phyloP scores from a whole-genome alignment of 2,888 invertebrate species.

The Pseudolycoriella hygida region DNA sequence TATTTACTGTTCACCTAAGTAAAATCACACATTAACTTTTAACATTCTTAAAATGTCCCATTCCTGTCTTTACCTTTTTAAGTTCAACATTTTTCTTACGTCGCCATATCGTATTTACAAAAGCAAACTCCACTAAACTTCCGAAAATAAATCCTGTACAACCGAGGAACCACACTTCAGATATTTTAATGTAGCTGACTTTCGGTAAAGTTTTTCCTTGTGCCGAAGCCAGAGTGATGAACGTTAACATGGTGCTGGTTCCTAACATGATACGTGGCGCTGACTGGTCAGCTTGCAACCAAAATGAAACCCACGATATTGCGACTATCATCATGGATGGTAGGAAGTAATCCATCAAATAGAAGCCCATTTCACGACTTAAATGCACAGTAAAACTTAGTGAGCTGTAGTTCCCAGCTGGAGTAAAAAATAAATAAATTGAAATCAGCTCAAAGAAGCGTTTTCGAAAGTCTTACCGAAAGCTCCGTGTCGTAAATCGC shows the following conservation, averaged over 20 bases:
- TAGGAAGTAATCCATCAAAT: slow-evolving; percentile 75
- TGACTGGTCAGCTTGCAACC: slow-evolving; percentile 73
- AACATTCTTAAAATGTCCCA: neutral
- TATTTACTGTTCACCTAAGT: slow-evolving; percentile 47
- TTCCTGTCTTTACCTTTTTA: slow-evolving; percentile 17
- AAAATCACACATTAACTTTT: slow-evolving; percentile 22
- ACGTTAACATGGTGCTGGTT: slow-evolving; percentile 71
- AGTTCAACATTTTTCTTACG: slow-evolving; percentile 38
- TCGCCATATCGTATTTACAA: slow-evolving; percentile 77
- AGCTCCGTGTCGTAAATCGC: slow-evolving; percentile 52
- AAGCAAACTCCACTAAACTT: slow-evolving; percentile 72
- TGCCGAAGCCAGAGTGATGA: slow-evolving; percentile 71
- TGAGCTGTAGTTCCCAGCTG: slow-evolving; percentile 70
- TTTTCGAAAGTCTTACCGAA: slow-evolving; percentile 45
- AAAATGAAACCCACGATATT: slow-evolving; percentile 79
- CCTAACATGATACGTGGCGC: slow-evolving; percentile 68
- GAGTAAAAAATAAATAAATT: no score
- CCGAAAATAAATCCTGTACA: slow-evolving; percentile 73
- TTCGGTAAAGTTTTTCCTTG: slow-evolving; percentile 73
- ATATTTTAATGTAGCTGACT: slow-evolving; percentile 78
- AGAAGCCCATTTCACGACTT: slow-evolving; percentile 67
- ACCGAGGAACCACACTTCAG: slow-evolving; percentile 78
- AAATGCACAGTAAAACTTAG: slow-evolving; percentile 62
- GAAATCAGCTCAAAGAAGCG: neutral
- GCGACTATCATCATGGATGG: slow-evolving; percentile 74